A percentile compares a stretch with the other conserved stretches of the same genome.
Evolutionary conservation across 2,113 vertebrate species (phyloP).

Genomic region (Colinus virginianus): DNA sequence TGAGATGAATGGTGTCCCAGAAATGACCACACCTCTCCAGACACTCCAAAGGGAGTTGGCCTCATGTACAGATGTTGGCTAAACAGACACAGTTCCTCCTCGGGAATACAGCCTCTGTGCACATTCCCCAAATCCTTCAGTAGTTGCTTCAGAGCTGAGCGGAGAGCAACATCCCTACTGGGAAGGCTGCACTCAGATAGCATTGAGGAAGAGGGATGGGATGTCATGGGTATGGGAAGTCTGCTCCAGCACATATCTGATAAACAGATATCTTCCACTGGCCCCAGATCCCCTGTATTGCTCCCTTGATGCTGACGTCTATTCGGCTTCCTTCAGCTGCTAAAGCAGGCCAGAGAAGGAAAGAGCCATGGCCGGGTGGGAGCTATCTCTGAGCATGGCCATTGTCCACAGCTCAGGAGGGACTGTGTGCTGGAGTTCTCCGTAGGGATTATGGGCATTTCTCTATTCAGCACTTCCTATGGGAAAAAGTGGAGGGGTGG

Average conservation of each 20-base stretch:
- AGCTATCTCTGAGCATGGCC: constrained; percentile 38
- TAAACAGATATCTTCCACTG: constrained; percentile 50
- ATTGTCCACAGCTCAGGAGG: constrained; percentile 74
- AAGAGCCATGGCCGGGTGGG: constrained; percentile 37
- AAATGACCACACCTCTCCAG: background rate
- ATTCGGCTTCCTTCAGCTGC: constrained; percentile 67
- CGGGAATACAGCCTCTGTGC: background rate
- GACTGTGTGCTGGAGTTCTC: constrained; percentile 64
- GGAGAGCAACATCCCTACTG: background rate
- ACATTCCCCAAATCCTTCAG: background rate
- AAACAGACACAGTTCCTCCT: background rate
- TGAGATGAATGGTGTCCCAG: background rate
- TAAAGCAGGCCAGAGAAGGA: constrained; percentile 66
- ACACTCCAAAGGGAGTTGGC: background rate
- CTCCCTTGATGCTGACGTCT: constrained; percentile 67
- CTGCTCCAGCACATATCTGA: constrained; percentile 40
- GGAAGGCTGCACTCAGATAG: background rate
- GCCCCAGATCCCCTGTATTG: constrained; percentile 53
- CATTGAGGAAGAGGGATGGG: constrained; percentile 27
- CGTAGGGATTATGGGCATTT: constrained; percentile 79
- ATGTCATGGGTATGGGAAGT: constrained; percentile 51
- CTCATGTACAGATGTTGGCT: rapidly evolving
- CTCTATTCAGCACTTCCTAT: constrained; percentile 81
- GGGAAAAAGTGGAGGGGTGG: constrained; percentile 78
- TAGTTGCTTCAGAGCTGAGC: background rate